Evolutionary conservation across 2,113 vertebrate genomes (phyloP).

Genomic region (Corvus hawaiiensis): DNA sequence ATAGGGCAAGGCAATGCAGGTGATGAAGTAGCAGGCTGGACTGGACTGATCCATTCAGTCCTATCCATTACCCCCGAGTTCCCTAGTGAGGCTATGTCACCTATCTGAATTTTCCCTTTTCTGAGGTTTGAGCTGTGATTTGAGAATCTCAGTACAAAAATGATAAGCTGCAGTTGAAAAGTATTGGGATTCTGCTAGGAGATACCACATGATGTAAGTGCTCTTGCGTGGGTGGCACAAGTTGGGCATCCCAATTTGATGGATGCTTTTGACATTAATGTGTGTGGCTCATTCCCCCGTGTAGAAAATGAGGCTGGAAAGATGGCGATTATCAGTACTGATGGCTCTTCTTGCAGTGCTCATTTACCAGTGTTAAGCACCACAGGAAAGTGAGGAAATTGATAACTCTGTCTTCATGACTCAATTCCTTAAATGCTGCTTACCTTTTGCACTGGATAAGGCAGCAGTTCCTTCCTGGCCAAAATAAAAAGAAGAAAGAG

Average conservation of each 20-base stretch:
- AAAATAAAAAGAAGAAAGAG: neutral
- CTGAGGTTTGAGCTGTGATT: neutral
- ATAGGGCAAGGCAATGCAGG: neutral
- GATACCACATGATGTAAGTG: neutral
- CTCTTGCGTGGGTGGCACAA: neutral
- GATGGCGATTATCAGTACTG: neutral
- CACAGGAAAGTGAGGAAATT: neutral
- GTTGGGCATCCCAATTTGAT: neutral
- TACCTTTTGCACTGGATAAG: neutral
- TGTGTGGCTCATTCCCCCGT: neutral
- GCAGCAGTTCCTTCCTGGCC: neutral
- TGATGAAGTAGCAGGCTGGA: neutral
- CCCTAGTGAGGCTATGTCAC: neutral
- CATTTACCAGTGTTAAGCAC: neutral
- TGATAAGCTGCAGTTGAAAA: neutral
- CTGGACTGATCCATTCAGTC: neutral
- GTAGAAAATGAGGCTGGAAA: neutral
- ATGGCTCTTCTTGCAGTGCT: neutral
- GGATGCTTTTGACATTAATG: neutral
- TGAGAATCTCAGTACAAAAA: neutral
- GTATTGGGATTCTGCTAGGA: neutral
- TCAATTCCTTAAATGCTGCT: neutral
- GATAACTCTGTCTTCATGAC: neutral
- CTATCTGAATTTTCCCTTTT: neutral
- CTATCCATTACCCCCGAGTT: neutral